Base-by-base conservation (phyloP, 2,888 invertebrate genomes). In the Oxystoma pomonae region DNA sequence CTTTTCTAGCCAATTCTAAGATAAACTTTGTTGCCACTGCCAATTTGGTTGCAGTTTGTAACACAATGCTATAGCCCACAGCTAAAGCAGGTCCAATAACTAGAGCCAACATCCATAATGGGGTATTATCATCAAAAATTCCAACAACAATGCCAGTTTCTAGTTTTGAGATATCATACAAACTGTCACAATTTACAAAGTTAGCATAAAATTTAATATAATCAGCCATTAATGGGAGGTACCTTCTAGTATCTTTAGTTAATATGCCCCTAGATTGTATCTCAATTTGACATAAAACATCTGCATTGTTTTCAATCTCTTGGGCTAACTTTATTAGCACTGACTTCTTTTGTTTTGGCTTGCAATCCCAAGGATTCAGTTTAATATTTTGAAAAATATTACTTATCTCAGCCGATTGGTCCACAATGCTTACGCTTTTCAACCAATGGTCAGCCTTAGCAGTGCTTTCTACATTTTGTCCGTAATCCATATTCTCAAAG, bases 171-270 rank as follows among this genome's bases (percentile, higher is more conserved):
- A n/a, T n/a, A n/a, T n/a, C n/a, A n/a, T n/a, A n/a, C n/a, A n/a
- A n/a, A n/a, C n/a, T n/a, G n/a, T n/a, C n/a, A n/a, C n/a, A n/a
- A 21, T 20, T 20, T 12, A 19, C 80, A 80, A 81, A 83, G 63
- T 81, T 80, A 16, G 84, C 81, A 75, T 84, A 82, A 71, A 84
- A 83, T 71, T 81, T 80, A 64, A 85, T 78, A 72, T 81, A 82
- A 58, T 84, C 76, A 19, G 81, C 77, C 53, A 83, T 76, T 74
- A 2, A 79, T 77, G 51, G 83, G 67, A 70, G 80, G 78, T 65
- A 78, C 77, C 67, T 80, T 64, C 79, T 75, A 1, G 81, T 80
- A 70, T 83, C 82, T 22, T 80, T 74, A 66, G 79, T 78, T 67
- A 71, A 49, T 78, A 73, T 73, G n/a, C 73, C 73, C 64, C 70